Evolutionary conservation across 2,797 vertebrate genomes (phyloP).

Genomic region (Coreius guichenoti): DNA sequence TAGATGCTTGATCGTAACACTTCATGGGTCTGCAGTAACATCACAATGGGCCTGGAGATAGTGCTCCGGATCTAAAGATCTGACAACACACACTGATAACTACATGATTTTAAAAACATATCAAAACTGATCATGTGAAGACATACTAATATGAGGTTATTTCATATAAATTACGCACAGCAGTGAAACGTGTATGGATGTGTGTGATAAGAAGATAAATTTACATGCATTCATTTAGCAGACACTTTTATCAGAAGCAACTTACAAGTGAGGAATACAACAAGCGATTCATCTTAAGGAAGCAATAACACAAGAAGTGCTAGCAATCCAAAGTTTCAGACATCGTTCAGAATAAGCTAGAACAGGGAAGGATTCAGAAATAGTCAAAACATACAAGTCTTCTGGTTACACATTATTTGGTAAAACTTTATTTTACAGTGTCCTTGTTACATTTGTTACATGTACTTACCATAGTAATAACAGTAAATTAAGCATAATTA

Average conservation of each 20-base stretch:
- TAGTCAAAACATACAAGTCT: too few species aligned
- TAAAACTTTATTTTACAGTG: too few species aligned
- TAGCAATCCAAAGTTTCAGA: background rate
- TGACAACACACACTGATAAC: background rate
- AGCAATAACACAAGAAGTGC: background rate
- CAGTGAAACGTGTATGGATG: background rate
- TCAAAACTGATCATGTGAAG: background rate
- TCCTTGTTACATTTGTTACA: too few species aligned
- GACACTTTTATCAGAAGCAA: background rate
- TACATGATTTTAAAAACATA: background rate
- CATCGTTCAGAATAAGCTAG: too few species aligned
- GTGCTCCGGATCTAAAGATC: background rate
- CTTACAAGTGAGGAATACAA: background rate
- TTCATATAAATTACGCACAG: background rate
- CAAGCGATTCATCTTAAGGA: background rate
- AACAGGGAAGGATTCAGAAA: too few species aligned
- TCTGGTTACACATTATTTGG: too few species aligned
- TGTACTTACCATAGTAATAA: too few species aligned
- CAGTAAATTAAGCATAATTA: too few species aligned
- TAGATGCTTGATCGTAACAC: background rate
- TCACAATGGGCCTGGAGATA: conserved; percentile 10
- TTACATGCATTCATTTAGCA: background rate
- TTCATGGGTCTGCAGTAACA: background rate
- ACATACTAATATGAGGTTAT: background rate
- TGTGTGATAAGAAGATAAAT: background rate